phyloP scores from a whole-genome alignment of 2,888 invertebrate genomes.

The Drosophila emarginata region DNA sequence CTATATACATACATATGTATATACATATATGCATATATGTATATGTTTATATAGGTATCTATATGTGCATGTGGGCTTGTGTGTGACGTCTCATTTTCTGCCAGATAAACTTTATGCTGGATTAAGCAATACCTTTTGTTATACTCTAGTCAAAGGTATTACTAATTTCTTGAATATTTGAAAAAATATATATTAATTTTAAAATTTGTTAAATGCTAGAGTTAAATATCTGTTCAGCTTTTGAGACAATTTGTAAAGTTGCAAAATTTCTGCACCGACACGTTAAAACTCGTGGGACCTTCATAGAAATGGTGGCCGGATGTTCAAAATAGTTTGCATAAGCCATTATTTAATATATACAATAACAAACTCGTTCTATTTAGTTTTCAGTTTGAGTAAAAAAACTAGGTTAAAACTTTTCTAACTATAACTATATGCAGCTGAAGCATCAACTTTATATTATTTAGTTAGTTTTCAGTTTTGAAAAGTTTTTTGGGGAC shows the following conservation, averaged over 20 bases:
- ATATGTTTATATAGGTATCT: slow-evolving; percentile 9
- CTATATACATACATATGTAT: neutral
- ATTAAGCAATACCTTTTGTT: slow-evolving; percentile 42
- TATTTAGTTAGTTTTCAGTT: neutral
- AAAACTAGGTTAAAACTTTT: neutral
- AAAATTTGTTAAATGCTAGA: too few species aligned
- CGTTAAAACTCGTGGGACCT: too few species aligned
- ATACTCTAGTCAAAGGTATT: neutral
- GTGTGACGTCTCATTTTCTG: slow-evolving; percentile 65
- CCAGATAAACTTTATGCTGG: slow-evolving; percentile 57
- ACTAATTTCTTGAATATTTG: neutral
- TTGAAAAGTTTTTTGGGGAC: neutral
- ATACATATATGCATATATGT: neutral
- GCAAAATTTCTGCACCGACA: too few species aligned
- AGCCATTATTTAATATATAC: neutral
- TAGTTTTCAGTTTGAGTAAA: neutral
- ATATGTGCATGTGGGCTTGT: slow-evolving; percentile 35
- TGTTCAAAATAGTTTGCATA: neutral
- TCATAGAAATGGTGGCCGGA: too few species aligned
- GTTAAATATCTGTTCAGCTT: too few species aligned
- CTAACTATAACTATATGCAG: neutral
- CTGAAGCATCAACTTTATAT: neutral
- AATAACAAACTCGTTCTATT: neutral
- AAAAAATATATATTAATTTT: neutral
- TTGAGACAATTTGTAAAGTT: too few species aligned